Percentiles rank a stretch among this genome's conserved stretches.
These are phyloP conservation scores for Amphimedon queenslandica DNA, from an alignment of 37 sponge, comb jelly and placozoan genomes.

Conservation along the genomic window DNA sequence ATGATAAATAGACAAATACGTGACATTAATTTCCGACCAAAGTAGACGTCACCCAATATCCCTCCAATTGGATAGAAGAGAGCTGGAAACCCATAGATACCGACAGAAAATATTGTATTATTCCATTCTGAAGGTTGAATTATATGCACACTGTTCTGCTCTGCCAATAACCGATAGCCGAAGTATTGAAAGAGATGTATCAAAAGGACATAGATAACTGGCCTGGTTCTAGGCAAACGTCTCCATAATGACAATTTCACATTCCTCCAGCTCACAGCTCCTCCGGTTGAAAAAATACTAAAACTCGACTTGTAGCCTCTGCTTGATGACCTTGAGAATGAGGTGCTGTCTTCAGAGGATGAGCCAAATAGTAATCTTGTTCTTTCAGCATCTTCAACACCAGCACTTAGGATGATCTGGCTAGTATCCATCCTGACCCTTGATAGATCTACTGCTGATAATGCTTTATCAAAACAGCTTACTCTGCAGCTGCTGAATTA, in stretches of 20 bases:
- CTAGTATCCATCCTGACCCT: too few relatives aligned
- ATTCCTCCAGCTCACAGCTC: too few relatives aligned
- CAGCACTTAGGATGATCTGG: too few relatives aligned
- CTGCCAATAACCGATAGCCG: neutral
- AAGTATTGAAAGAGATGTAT: neutral
- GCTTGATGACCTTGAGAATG: too few relatives aligned
- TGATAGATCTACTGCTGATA: too few relatives aligned
- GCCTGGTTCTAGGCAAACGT: neutral
- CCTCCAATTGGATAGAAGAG: conserved; percentile 6
- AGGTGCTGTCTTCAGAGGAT: too few relatives aligned
- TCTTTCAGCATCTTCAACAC: too few relatives aligned
- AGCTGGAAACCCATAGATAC: neutral
- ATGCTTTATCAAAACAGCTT: too few relatives aligned
- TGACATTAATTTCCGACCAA: neutral
- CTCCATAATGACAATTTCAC: neutral
- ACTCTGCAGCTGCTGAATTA: too few relatives aligned
- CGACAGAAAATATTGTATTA: neutral
- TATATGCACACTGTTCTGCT: neutral
- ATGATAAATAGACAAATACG: neutral
- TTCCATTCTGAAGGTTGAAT: neutral
- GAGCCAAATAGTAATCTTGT: too few relatives aligned
- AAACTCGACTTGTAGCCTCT: too few relatives aligned
- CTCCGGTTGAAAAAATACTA: too few relatives aligned
- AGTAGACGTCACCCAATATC: conserved; percentile 1
- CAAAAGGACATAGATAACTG: neutral